These are phyloP conservation scores for Athripsodes cinereus DNA, from an alignment of 2,888 invertebrate species.

Conservation along the genomic window DNA sequence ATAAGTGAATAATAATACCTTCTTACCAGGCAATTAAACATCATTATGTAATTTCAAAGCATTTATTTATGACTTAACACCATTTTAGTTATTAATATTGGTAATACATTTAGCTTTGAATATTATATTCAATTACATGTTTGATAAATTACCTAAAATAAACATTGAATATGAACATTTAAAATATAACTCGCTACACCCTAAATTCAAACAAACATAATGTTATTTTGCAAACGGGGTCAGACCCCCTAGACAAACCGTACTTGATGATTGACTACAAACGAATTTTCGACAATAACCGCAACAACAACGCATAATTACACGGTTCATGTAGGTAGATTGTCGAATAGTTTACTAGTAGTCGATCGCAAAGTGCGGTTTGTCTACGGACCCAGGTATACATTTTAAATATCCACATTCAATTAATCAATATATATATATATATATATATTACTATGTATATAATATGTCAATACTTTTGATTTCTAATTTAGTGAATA, in stretches of 20 bases:
- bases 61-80: constrained; percentile 28
- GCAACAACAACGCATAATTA: too few species aligned
- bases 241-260: too few species aligned
- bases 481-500: constrained; percentile 8
- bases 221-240: too few species aligned
- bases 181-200: too few species aligned
- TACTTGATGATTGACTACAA: too few species aligned
- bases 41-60: constrained; percentile 23
- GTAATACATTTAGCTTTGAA: constrained; percentile 56
- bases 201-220: too few species aligned
- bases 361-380: too few species aligned
- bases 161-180: constrained; percentile 8
- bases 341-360: not conserved
- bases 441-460: not conserved
- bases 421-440: constrained; percentile 20
- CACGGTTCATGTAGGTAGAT: too few species aligned
- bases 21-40: not conserved
- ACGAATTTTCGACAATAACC: too few species aligned
- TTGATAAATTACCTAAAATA: constrained; percentile 30
- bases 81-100: constrained; percentile 39
- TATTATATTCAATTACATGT: constrained; percentile 51
- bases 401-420: not conserved
- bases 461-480: constrained; percentile 11
- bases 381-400: not conserved
- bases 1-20: not conserved